Percentiles rank a stretch among this genome's conserved stretches.
phyloP scores from a whole-genome alignment of 2,888 invertebrate species.

The Apodemia duryi region DNA sequence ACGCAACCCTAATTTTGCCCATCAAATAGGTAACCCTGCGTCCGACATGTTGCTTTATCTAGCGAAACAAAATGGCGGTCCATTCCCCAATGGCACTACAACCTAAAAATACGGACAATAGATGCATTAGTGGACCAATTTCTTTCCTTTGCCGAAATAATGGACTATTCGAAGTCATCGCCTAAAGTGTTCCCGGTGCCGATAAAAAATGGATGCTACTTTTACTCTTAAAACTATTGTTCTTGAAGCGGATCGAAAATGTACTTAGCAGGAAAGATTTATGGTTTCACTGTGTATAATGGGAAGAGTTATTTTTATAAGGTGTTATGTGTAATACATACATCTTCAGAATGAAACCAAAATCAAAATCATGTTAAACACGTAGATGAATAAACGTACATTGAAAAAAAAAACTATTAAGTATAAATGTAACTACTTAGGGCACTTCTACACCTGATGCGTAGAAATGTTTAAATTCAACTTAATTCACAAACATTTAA shows the following conservation, averaged over 20 bases:
- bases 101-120: constrained; percentile 42
- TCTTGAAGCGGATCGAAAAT: constrained; percentile 19
- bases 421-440: too few species aligned
- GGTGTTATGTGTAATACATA: neutral
- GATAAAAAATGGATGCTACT: constrained; percentile 19
- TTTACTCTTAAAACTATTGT: constrained; percentile 22
- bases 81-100: constrained; percentile 28
- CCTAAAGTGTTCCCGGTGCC: constrained; percentile 23
- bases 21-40: constrained; percentile 14
- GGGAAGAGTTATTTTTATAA: neutral
- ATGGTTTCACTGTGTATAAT: constrained; percentile 8
- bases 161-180: constrained; percentile 30
- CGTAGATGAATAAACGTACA: constrained; percentile 16
- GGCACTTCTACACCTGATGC: too few species aligned
- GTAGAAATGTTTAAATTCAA: too few species aligned
- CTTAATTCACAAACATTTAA: too few species aligned
- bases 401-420: too few species aligned
- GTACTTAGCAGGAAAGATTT: constrained; percentile 13
- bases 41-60: constrained; percentile 27
- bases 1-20: constrained; percentile 7
- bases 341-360: neutral
- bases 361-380: neutral
- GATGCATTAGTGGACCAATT: constrained; percentile 44
- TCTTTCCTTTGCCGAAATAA: constrained; percentile 37
- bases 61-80: constrained; percentile 36